Conservation (phyloP, 2,113 vertebrate species). For the Physeter macrocephalus region DNA sequence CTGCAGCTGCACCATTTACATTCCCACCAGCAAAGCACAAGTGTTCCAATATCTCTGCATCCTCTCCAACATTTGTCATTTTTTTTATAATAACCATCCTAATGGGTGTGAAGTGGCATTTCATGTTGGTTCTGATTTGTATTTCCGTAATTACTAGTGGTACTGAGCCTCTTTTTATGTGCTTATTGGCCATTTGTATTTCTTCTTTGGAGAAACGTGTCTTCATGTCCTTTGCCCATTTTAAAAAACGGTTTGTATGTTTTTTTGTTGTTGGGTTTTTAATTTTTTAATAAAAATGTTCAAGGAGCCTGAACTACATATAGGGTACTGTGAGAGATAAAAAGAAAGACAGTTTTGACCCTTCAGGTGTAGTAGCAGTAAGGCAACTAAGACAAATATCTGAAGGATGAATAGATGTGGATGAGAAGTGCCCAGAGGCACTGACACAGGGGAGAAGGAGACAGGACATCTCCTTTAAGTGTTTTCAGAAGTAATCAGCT, state of each 20-base stretch:
- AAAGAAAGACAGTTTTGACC: background rate
- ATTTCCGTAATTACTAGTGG: background rate
- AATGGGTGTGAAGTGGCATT: background rate
- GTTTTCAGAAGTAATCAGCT: background rate
- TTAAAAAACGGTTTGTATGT: background rate
- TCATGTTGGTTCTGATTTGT: background rate
- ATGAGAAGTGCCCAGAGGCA: background rate
- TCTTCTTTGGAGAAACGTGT: background rate
- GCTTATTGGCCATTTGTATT: background rate
- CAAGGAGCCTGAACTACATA: background rate
- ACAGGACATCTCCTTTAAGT: background rate
- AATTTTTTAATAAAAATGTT: background rate
- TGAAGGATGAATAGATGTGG: background rate
- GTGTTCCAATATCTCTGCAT: background rate
- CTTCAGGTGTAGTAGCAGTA: background rate
- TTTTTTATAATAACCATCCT: background rate
- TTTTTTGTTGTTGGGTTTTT: background rate
- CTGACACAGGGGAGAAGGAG: background rate
- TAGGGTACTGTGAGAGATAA: background rate
- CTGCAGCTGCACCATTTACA: background rate
- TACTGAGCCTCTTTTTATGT: background rate
- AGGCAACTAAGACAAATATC: background rate
- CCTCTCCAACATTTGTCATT: background rate
- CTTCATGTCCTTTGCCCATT: background rate
- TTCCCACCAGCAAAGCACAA: background rate